Evolutionary conservation across 2,797 vertebrate genomes (phyloP).

Genomic region (Salmo trutta): DNA sequence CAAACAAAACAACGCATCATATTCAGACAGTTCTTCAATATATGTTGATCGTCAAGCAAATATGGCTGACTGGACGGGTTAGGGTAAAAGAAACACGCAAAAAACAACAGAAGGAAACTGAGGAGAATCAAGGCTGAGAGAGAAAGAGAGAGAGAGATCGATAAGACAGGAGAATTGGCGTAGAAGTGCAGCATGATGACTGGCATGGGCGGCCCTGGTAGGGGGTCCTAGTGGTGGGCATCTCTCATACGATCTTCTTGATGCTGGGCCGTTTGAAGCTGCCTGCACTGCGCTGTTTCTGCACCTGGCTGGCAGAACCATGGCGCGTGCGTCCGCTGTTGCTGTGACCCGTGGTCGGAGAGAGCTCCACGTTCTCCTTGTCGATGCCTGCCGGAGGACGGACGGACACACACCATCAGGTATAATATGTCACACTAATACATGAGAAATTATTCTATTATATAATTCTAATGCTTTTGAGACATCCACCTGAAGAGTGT

Average conservation of each 20-base stretch:
- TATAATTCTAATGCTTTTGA: not conserved
- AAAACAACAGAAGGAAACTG: no score
- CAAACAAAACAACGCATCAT: not conserved
- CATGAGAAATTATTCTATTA: not conserved
- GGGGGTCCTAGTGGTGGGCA: not conserved
- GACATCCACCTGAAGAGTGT: not conserved
- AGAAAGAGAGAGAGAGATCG: no score
- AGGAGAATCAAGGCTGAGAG: no score
- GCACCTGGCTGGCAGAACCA: slow-evolving; percentile 96
- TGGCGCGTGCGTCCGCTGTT: slow-evolving; percentile 92
- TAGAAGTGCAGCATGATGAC: slow-evolving; percentile 75
- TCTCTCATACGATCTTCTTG: slow-evolving; percentile 95
- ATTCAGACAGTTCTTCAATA: not conserved
- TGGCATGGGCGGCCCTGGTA: slow-evolving; percentile 20
- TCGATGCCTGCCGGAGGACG: slow-evolving; percentile 82
- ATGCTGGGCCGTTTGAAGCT: slow-evolving; percentile 98
- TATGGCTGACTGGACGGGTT: not conserved
- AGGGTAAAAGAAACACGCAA: not conserved
- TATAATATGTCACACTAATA: no score
- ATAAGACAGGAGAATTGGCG: slow-evolving; percentile 6
- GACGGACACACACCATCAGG: not conserved
- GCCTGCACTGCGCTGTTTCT: slow-evolving; percentile 96
- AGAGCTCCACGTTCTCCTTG: slow-evolving; percentile 98
- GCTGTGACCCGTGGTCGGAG: slow-evolving; percentile 88
- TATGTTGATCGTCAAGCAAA: slow-evolving; percentile 10